Base-by-base conservation (phyloP, 2,888 invertebrate species). In the Gymnoscelis rufifasciata region DNA sequence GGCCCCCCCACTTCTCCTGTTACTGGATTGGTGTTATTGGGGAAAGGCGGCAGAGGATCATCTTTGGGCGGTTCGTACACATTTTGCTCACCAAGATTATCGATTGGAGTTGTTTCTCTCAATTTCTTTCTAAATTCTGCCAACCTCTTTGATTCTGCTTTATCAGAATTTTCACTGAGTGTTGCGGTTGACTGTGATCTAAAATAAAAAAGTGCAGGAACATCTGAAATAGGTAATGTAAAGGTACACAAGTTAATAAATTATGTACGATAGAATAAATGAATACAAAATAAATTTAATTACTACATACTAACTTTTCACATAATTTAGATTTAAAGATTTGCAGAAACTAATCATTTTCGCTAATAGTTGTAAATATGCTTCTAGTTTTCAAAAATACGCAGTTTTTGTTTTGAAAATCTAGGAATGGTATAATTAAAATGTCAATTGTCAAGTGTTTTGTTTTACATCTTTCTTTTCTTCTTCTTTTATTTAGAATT, bases 1-100 rank as follows among this genome's bases (percentile, higher is more conserved):
- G 99, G 99, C 0, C 99, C 99, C 27, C 97, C 97, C 46, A 96
- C 87, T 90, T 99, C 99, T 7, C 99, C 99, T 4, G 98, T 99
- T 47, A 91, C 69, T 3, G 98, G 98, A 83, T 99, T 98, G 1
- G 90, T 92, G 68, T 95, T 92, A 69, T 97, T 91, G 8, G 98
- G 97, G 91, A 94, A 97, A 1, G 95, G 90, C 60, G 91, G 90
- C 15, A 97, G 80, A 0, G 97, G 94, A 64, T 97, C 94, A 64
- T 95, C 93, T 73, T 96, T 95, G 68, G 93, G 92, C 65, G 91
- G 35, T 11, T 35, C 90, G 4, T 93, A 93, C 6, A 90, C 90
- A 28, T 91, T 88, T 48, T 93, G 90, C 67, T 95, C 95, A 53
- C 96, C 95, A 52, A 97, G 83, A 79, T 93, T 93, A 24, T 91